These are phyloP conservation scores for Actinia equina DNA, from an alignment of 64 coral and sea anemone species.

Conservation along the genomic window DNA sequence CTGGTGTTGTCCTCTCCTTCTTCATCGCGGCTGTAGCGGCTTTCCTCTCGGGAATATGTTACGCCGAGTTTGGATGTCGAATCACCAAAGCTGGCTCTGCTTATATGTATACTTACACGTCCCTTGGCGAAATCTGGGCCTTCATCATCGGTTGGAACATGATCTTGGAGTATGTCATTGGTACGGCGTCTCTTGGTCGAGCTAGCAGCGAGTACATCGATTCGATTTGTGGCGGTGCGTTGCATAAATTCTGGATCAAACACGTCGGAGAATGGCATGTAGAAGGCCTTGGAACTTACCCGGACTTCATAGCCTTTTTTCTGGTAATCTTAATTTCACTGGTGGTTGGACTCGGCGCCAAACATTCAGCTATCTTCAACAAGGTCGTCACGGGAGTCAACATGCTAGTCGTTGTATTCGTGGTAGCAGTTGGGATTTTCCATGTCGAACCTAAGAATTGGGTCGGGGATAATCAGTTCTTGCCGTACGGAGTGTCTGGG, in stretches of 20 bases:
- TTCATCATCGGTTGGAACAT: constrained; percentile 99
- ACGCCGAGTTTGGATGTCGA: constrained; percentile 94
- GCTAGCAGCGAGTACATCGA: constrained; percentile 97
- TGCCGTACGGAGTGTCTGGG: constrained; percentile 89
- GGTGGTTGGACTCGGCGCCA: constrained; percentile 71
- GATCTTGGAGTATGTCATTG: constrained; percentile 97
- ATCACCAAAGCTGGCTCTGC: constrained; percentile 89
- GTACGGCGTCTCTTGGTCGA: constrained; percentile 91
- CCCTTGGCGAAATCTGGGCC: constrained; percentile 97
- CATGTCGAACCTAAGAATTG: constrained; percentile 81
- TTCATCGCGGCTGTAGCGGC: constrained; percentile 93
- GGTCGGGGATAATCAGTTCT: constrained; percentile 62
- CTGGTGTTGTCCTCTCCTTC: constrained; percentile 93
- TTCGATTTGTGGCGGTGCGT: constrained; percentile 68
- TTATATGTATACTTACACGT: constrained; percentile 89
- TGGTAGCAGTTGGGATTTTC: constrained; percentile 78
- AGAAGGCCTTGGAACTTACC: constrained; percentile 75
- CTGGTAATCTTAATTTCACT: constrained; percentile 52
- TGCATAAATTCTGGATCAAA: constrained; percentile 73
- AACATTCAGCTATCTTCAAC: constrained; percentile 96
- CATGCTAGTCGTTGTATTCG: constrained; percentile 72
- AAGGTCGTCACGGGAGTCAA: constrained; percentile 84
- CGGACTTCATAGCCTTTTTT: constrained; percentile 88
- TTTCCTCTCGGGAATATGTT: constrained; percentile 90
- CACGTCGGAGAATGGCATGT: constrained; percentile 74